phyloP scores from a whole-genome alignment of 2,797 vertebrate genomes.

The Dendrocincla tyrannina region DNA sequence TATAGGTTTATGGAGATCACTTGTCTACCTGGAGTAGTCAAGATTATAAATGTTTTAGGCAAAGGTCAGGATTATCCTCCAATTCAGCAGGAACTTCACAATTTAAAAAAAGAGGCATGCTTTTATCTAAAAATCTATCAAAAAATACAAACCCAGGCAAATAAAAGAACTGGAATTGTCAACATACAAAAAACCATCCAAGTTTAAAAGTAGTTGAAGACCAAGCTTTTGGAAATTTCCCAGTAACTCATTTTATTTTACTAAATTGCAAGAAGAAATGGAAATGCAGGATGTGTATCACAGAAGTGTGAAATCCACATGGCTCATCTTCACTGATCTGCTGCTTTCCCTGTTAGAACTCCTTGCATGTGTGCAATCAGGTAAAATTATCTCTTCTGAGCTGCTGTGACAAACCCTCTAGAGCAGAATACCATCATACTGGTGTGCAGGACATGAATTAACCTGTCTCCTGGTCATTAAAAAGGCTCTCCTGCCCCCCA shows the following conservation, averaged over 20 bases:
- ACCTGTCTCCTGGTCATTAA: background rate
- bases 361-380: background rate
- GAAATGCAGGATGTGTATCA: background rate
- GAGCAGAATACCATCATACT: background rate
- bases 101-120: too few species aligned
- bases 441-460: accelerated
- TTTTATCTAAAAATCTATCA: background rate
- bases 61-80: background rate
- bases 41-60: background rate
- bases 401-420: background rate
- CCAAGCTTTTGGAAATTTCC: background rate
- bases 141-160: background rate
- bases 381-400: background rate
- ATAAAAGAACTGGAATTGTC: background rate
- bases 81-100: background rate
- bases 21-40: background rate
- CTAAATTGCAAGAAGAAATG: background rate
- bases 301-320: background rate
- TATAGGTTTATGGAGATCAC: background rate
- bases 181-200: background rate
- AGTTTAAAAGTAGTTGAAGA: background rate
- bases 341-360: background rate
- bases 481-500: background rate
- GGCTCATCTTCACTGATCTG: background rate
- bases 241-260: background rate